Evolutionary conservation across 2,888 invertebrate genomes (phyloP).

Genomic region (Scaptodrosophila latifasciaeformis): DNA sequence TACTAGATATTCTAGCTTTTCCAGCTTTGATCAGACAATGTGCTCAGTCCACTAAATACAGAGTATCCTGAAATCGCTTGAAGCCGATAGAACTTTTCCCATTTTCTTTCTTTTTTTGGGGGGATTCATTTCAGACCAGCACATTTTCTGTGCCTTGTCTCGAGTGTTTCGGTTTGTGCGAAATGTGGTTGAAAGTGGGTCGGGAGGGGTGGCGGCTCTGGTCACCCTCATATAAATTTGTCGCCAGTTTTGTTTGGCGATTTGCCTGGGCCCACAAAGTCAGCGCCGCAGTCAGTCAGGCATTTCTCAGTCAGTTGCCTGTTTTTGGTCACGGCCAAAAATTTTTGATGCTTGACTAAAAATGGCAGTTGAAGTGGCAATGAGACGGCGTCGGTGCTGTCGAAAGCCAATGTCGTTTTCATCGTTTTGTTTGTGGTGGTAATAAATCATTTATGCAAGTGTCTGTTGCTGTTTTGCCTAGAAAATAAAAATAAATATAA

Average conservation of each 20-base stretch:
- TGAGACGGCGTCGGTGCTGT: no score
- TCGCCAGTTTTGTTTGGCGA: conserved; percentile 22
- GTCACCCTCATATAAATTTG: conserved; percentile 39
- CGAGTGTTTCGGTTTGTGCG: no score
- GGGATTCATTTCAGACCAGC: neutral
- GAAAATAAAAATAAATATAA: conserved; percentile 51
- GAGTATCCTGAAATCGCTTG: no score
- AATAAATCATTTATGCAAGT: conserved; percentile 67
- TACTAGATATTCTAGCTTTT: no score
- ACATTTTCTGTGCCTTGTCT: conserved; percentile 29
- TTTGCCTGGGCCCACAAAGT: no score
- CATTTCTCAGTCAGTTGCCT: conserved; percentile 35
- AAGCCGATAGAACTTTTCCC: no score
- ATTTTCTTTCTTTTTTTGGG: no score
- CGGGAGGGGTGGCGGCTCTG: conserved; percentile 34
- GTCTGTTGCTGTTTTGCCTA: conserved; percentile 46
- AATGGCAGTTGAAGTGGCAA: conserved; percentile 61
- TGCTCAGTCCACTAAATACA: no score
- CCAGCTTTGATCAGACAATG: no score
- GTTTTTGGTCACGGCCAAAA: conserved; percentile 63
- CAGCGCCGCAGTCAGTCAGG: neutral
- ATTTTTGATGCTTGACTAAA: conserved; percentile 64
- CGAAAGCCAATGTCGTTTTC: conserved; percentile 9
- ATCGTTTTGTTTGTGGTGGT: conserved; percentile 38
- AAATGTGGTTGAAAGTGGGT: conserved; percentile 15